These are phyloP conservation scores for Tachuris rubrigastra DNA, from an alignment of 2,113 vertebrate genomes.

Conservation along the genomic window DNA sequence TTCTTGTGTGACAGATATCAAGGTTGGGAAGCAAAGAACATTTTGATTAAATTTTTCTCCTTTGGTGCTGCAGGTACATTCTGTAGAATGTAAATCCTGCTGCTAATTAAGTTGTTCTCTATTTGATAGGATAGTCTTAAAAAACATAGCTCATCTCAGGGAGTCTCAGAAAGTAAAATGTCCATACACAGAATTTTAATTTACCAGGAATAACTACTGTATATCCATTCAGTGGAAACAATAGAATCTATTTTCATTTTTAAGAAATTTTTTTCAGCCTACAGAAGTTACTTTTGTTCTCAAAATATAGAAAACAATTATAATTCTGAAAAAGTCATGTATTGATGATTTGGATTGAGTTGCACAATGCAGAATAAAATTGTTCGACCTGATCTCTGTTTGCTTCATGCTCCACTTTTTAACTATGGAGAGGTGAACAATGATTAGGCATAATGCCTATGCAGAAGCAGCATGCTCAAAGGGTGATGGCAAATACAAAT, in stretches of 20 bases:
- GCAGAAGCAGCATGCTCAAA: neutral
- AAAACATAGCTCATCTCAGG: neutral
- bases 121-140: neutral
- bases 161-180: neutral
- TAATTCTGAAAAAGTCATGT: neutral
- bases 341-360: neutral
- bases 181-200: neutral
- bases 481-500: neutral
- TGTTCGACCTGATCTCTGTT: neutral
- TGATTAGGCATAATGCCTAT: neutral
- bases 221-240: neutral
- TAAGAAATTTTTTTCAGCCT: neutral
- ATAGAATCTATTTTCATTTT: neutral
- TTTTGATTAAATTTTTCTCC: constrained; percentile 3
- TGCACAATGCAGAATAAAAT: neutral
- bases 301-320: neutral
- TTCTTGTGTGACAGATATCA: neutral
- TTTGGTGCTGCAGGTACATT: neutral
- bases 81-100: neutral
- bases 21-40: neutral
- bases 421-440: neutral
- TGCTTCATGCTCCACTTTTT: neutral
- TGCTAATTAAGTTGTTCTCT: neutral
- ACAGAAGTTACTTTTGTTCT: neutral
- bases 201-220: neutral